Evolutionary conservation across 53 echinoderm and acorn worm genomes (phyloP), one percentile per base, ranked within the genome.

Genomic region (Paracentrotus lividus): DNA sequence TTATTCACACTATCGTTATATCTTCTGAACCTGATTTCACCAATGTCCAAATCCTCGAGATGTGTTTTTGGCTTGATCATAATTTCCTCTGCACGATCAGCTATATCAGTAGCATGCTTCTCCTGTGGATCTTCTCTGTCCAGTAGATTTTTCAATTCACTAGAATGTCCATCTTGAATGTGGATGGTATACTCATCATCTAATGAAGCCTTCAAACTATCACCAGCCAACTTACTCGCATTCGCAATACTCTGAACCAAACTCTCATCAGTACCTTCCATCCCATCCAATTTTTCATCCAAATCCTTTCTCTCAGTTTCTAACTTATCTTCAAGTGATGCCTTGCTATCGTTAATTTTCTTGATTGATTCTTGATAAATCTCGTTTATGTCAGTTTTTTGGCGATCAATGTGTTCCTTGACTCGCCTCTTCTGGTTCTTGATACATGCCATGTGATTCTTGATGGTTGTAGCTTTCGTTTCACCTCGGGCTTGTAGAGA

Each of bases 161-260:
- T 2, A 24, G 27, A 47, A 24, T 47, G 26, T 47, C 45, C 45
- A 81, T 81, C 49, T 9, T 27, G 81, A 81, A 81, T 45, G 4
- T n/a, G 9, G n/a, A 81, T 47, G 26, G 27, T 10, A 12, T n/a
- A n/a, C 1, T 81, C 81, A 2, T n/a, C 47, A 45, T 8, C 81
- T 8, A 81, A 47, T 45, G 81, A 47, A 6, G 26, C 81, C 21
- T 81, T 81, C 81, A 81, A 81, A 47, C 26, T 81, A 45, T 27
- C n/a, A 81, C 49, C 14, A 10, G 26, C 81, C 49, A 81, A 47
- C 0, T 24, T 8, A 45, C 47, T 81, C 47, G 81, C 81, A 47
- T 47, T 81, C 27, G 44, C 81, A 27, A 81, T 45, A 45, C 26
- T n/a, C 24, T 6, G 12, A n/a, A 81, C 47, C 49, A 81, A 47